A percentile compares a stretch with the other conserved stretches of the same genome.
Conservation (phyloP, 53 echinoderm and acorn worm genomes). For the Echinarachnius parma region DNA sequence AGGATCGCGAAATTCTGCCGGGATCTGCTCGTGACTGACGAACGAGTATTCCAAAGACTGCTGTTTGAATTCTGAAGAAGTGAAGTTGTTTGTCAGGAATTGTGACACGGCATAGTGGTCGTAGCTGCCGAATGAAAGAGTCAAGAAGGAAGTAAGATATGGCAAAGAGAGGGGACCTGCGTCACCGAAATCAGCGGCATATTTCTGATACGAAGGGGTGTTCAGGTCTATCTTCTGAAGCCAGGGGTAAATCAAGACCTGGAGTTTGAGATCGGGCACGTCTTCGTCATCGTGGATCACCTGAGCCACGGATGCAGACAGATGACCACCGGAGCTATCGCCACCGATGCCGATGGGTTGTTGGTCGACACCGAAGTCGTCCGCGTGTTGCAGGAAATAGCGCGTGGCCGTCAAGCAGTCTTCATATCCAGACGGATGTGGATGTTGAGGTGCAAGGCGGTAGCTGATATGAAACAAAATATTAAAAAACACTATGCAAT, state of each 20-base stretch:
- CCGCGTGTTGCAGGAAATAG: constrained; percentile 69
- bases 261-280: constrained; percentile 60
- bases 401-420: constrained; percentile 64
- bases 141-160: neutral
- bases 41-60: constrained; percentile 7
- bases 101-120: constrained; percentile 1
- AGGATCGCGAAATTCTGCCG: constrained; percentile 42
- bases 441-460: constrained; percentile 69
- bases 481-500: too few species aligned
- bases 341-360: constrained; percentile 63
- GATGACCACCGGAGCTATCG: constrained; percentile 77
- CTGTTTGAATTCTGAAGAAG: constrained; percentile 46
- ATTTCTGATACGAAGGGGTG: constrained; percentile 55
- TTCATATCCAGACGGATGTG: constrained; percentile 60
- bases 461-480: too few species aligned
- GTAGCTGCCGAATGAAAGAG: neutral
- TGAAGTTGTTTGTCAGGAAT: constrained; percentile 34
- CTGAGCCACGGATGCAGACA: constrained; percentile 69
- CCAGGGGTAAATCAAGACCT: constrained; percentile 66
- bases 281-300: constrained; percentile 57
- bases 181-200: constrained; percentile 25
- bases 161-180: constrained; percentile 14
- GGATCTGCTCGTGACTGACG: constrained; percentile 44
- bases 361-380: constrained; percentile 52
- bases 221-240: constrained; percentile 68